Evolutionary conservation across 2,113 vertebrate species (phyloP), one percentile per base, ranked within the genome.

Genomic region (Nyctibius bracteatus): DNA sequence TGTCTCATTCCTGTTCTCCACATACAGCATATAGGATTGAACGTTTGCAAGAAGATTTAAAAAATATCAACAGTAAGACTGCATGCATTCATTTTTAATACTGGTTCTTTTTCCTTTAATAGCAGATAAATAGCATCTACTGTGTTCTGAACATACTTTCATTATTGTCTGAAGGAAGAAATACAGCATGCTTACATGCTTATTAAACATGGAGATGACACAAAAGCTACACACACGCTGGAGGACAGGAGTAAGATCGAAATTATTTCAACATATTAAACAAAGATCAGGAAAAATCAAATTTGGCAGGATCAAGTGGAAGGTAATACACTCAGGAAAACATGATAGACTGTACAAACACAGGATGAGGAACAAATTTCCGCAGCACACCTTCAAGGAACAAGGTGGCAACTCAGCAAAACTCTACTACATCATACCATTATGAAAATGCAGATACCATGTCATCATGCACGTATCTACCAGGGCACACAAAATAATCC

Each of bases 281-380:
- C 47, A 77, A 85, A 91, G 49, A 47, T 37, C 21, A 87, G 25
- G n/a, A 81, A 73, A 90, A 86, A 54, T 18, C 16, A 65, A 61
- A 70, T 81, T 61, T 2, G 4, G 19, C 30, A 65, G 44, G n/a
- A 77, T 44, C 37, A 65, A 78, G 21, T 23, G 13, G 78, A 87
- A 47, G 12, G 33, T 37, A 58, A 83, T 12, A 71, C 17, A 31
- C 31, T 73, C 0, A 0, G 49, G 19, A 75, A 92, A 88, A 82
- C 28, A 75, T 0, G 0, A 59, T 0, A 74, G 30, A 28, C 18
- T 41, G 14, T 9, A 58, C 6, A 72, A 91, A 77, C 18, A 55
- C 12, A 47, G 41, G 16, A 72, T 12, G 10, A 79, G 47, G 46
- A 91, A 86, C 14, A 59, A n/a, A 72, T n/a, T 59, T 65, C 58